Base-by-base conservation (phyloP, 2,888 invertebrate species). In the Vanessa cardui region DNA sequence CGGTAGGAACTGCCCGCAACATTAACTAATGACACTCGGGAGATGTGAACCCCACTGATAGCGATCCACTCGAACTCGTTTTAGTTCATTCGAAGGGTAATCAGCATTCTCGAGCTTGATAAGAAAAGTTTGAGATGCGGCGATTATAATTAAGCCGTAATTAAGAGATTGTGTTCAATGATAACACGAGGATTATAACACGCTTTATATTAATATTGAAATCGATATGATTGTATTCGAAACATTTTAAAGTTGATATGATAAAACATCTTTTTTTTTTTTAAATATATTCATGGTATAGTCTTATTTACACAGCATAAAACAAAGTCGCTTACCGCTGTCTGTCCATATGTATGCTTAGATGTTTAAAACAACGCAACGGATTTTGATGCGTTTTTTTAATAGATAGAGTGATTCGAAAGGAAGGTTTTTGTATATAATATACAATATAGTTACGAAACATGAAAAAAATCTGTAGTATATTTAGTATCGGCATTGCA, bases 41-140 rank as follows among this genome's bases (percentile, higher is more conserved):
- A 86, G 81, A 81, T 76, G 79, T 80, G 76, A 73, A 74, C 74
- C 77, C 78, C 72, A 74, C 78, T 78, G 83, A 82, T 82, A 84
- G 78, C 77, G 62, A 31, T 54, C 52, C 52, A 33, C 49, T 33
- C 67, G 61, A 54, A 68, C 61, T 68, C 70, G 64, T 61, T 68
- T 68, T 68, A 64, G 60, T 68, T 62, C 69, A 62, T 66, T 64
- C 63, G 67, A 70, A 58, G 62, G 64, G 61, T 69, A 62, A 65
- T 69, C 62, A 62, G 54, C 58, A 65, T 68, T 60, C 58, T 18
- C 44, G 47, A 21, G 58, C 52, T 45, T 64, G 64, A 64, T 64
- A 64, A 64, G 64, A 50, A 46, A 64, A 64, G 58, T 64, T 64
- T 45, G 64, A 52, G 56, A 59, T 26, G 59, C 44, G 26, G 45